A percentile compares a stretch with the other conserved stretches of the same genome.
Evolutionary conservation across 1,140 invertebrate genomes (phyloP).

Genomic region (Nebria ingens): DNA sequence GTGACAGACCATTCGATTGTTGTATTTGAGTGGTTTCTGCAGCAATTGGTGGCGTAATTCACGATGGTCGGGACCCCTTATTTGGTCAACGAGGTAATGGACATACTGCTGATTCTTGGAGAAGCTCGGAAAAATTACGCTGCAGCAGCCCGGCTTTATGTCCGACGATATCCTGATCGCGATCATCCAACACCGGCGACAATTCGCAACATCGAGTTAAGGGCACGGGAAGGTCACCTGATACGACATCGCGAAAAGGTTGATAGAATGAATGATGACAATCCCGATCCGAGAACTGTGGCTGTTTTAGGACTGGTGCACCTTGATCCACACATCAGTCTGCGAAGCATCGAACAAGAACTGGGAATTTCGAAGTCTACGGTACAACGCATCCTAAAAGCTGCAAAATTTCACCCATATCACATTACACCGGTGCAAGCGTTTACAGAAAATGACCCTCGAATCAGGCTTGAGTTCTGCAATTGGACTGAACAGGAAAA

Average conservation of each 20-base stretch:
- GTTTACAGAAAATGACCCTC: neutral
- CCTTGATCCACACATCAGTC: neutral
- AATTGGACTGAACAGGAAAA: neutral
- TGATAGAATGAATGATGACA: neutral
- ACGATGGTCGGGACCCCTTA: no score
- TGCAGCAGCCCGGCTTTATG: no score
- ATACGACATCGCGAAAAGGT: neutral
- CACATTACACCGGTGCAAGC: slow-evolving; percentile 2
- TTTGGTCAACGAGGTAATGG: neutral
- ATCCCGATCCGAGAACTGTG: neutral
- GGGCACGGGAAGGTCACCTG: neutral
- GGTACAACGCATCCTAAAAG: neutral
- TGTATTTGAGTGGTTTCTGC: neutral
- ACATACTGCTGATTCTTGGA: neutral
- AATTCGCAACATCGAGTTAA: neutral
- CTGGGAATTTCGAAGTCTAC: neutral
- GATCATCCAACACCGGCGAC: neutral
- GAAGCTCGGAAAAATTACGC: neutral
- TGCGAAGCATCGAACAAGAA: neutral
- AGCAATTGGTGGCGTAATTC: no score
- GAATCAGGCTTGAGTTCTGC: neutral
- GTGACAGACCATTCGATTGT: neutral
- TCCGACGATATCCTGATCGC: no score
- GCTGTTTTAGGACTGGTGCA: neutral
- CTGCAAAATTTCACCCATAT: slow-evolving; percentile 2